These are phyloP conservation scores for Paedocypris sp. DNA, from an alignment of 2,113 vertebrate genomes.

Conservation along the genomic window DNA sequence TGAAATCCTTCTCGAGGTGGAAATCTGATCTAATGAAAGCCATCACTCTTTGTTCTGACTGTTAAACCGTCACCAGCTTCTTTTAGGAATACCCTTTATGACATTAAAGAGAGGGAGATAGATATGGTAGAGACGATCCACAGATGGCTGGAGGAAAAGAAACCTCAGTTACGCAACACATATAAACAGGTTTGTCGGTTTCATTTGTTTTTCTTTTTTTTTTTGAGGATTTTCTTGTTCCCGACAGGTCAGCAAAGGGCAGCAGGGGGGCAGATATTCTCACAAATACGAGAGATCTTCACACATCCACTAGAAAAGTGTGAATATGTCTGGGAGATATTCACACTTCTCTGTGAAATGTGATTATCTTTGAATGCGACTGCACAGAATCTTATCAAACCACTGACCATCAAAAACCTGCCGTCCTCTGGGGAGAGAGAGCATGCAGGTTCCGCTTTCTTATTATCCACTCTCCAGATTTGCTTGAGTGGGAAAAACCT, in stretches of 20 bases:
- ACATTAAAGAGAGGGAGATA: slow-evolving; percentile 14
- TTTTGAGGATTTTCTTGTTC: slow-evolving; percentile 9
- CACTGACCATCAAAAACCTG: slow-evolving; percentile 4
- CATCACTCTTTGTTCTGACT: slow-evolving; percentile 34
- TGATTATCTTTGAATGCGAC: slow-evolving; percentile 22
- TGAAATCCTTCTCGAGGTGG: slow-evolving; percentile 21
- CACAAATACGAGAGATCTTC: slow-evolving; percentile 15
- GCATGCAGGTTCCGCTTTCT: not conserved
- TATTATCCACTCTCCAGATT: not conserved
- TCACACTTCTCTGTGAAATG: slow-evolving; percentile 18
- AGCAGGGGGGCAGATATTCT: slow-evolving; percentile 2
- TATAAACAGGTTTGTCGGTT: slow-evolving; percentile 5
- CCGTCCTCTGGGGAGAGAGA: not conserved
- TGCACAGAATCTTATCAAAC: slow-evolving; percentile 5
- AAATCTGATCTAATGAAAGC: slow-evolving; percentile 26
- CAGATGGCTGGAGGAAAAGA: not conserved
- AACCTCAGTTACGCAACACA: not conserved
- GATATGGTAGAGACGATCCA: slow-evolving; percentile 16
- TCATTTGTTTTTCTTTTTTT: not conserved
- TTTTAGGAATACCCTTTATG: slow-evolving; percentile 28
- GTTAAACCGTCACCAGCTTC: slow-evolving; percentile 24
- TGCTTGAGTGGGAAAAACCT: slow-evolving; percentile 5
- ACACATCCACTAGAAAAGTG: slow-evolving; percentile 14
- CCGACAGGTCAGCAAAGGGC: slow-evolving; percentile 3
- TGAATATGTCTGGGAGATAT: slow-evolving; percentile 13